phyloP scores from a whole-genome alignment of 2,113 vertebrate genomes.

The Gambusia holbrooki region DNA sequence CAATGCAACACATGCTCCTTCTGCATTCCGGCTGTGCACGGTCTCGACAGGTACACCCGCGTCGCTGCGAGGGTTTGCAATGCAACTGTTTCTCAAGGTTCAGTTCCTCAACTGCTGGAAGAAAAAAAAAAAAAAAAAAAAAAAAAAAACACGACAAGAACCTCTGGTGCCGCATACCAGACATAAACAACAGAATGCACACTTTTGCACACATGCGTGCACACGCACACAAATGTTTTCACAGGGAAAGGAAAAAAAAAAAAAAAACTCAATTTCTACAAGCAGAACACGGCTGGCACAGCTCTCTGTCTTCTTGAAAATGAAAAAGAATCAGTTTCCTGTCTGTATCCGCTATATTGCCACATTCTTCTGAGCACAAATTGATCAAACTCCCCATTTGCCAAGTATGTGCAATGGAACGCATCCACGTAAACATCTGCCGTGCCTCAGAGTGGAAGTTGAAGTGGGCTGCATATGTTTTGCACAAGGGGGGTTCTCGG shows the following conservation, averaged over 20 bases:
- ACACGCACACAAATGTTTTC: neutral
- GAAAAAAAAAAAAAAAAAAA: constrained; percentile 2
- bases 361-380: constrained; percentile 65
- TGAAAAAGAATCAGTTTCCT: constrained; percentile 47
- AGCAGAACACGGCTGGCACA: constrained; percentile 29
- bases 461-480: constrained; percentile 65
- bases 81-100: constrained; percentile 25
- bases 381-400: constrained; percentile 39
- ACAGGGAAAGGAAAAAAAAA: constrained; percentile 18
- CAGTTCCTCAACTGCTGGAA: constrained; percentile 48
- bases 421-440: constrained; percentile 61
- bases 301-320: constrained; percentile 15
- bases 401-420: constrained; percentile 54
- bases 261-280: constrained; percentile 52
- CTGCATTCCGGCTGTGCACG: constrained; percentile 54
- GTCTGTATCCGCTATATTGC: constrained; percentile 6
- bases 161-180: constrained; percentile 65
- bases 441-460: constrained; percentile 41
- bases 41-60: constrained; percentile 56
- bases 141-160: constrained; percentile 52
- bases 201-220: neutral
- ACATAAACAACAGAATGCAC: constrained; percentile 48
- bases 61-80: constrained; percentile 25
- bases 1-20: constrained; percentile 54
- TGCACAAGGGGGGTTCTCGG: constrained; percentile 63